Conservation (phyloP, 2,888 invertebrate species). For the Disparrhopalites patrizii region DNA sequence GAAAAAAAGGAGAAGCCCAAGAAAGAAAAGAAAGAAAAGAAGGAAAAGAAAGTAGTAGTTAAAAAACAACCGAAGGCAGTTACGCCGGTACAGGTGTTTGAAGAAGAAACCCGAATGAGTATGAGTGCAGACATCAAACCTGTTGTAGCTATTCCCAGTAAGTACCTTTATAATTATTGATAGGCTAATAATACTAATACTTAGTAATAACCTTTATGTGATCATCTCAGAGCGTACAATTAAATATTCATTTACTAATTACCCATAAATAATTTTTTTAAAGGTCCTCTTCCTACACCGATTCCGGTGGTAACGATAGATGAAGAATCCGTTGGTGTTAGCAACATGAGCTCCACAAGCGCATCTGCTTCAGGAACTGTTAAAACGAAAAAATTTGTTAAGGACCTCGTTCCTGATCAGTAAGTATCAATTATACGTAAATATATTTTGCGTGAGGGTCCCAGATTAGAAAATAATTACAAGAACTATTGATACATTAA, state of each 20-base stretch:
- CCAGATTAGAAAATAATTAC: not conserved
- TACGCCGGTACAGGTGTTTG: constrained; percentile 53
- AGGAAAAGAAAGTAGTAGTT: constrained; percentile 24
- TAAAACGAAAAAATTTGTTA: constrained; percentile 55
- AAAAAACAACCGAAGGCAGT: not conserved
- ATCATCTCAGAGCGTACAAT: no score
- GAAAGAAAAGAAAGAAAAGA: constrained; percentile 27
- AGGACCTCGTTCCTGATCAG: constrained; percentile 56
- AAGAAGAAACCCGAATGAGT: constrained; percentile 58
- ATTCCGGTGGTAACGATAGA: not conserved
- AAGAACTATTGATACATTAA: no score
- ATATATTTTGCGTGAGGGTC: not conserved
- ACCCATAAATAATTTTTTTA: not conserved
- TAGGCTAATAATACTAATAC: not conserved
- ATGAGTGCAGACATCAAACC: constrained; percentile 54
- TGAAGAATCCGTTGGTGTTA: constrained; percentile 74
- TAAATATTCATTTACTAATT: not conserved
- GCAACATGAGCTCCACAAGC: constrained; percentile 66
- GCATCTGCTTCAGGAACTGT: constrained; percentile 58
- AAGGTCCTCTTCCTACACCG: not conserved
- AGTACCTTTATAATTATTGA: not conserved
- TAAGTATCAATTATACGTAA: no score
- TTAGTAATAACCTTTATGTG: no score
- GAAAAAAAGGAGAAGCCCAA: no score
- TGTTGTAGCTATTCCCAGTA: constrained; percentile 6